These are phyloP conservation scores for Tethya wilhelma DNA, from an alignment of 37 sponge, comb jelly and placozoan genomes.

Conservation along the genomic window DNA sequence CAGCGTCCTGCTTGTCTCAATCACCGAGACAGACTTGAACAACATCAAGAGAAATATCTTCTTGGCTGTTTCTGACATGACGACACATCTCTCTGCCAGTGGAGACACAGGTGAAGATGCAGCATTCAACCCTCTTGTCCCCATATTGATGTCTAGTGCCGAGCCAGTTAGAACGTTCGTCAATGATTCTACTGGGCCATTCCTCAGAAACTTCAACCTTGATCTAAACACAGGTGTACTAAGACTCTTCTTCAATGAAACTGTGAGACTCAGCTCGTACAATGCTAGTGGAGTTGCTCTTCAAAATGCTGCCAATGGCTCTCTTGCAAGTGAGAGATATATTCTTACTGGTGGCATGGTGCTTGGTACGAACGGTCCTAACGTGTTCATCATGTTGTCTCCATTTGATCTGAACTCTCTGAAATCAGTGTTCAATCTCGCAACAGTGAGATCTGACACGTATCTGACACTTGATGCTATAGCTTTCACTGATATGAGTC, in stretches of 20 bases:
- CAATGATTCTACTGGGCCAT: conserved; percentile 63
- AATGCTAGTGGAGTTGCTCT: conserved; percentile 50
- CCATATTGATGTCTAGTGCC: conserved; percentile 32
- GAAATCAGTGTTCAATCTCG: conserved; percentile 59
- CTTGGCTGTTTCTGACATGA: conserved; percentile 51
- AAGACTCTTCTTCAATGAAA: conserved; percentile 78
- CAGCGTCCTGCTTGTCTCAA: conserved; percentile 35
- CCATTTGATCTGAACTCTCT: conserved; percentile 74
- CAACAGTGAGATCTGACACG: conserved; percentile 48
- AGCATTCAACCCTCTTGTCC: conserved; percentile 59
- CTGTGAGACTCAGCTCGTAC: conserved; percentile 63
- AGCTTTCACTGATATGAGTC: conserved; percentile 74
- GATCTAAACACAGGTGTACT: conserved; percentile 77
- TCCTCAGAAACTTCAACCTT: conserved; percentile 51
- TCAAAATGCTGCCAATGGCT: conserved; percentile 40
- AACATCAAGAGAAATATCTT: conserved; percentile 70
- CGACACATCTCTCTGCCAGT: conserved; percentile 59
- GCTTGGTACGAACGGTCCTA: conserved; percentile 32
- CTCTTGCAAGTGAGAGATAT: conserved; percentile 24
- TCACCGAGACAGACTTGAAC: conserved; percentile 69
- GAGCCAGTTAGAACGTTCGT: conserved; percentile 1
- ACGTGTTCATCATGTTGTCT: conserved; percentile 58
- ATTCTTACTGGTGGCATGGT: conserved; percentile 76
- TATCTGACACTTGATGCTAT: conserved; percentile 42
- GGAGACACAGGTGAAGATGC: conserved; percentile 63